Evolutionary conservation across 2,113 vertebrate species (phyloP).

Genomic region (Brienomyrus longianalis): DNA sequence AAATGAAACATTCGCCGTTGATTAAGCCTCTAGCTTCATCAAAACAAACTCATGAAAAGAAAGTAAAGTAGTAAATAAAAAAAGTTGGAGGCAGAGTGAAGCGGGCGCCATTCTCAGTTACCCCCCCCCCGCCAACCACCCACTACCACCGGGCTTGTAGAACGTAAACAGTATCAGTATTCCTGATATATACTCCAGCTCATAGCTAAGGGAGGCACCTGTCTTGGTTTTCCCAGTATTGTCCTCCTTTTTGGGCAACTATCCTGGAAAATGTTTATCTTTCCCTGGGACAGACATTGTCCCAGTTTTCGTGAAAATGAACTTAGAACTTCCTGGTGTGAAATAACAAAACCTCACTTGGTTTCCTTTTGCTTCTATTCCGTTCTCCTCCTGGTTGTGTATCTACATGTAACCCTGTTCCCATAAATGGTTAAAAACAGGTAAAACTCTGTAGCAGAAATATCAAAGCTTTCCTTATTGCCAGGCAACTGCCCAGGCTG

Average conservation of each 20-base stretch:
- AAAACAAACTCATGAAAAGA: conserved; percentile 22
- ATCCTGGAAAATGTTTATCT: too few species aligned
- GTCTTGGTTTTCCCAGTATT: background rate
- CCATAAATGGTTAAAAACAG: background rate
- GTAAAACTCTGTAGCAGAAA: background rate
- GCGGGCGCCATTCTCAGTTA: background rate
- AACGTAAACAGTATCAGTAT: background rate
- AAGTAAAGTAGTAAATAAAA: background rate
- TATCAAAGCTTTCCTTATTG: background rate
- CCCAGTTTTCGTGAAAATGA: background rate
- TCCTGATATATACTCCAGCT: background rate
- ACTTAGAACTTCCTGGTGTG: background rate
- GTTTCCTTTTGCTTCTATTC: too few species aligned
- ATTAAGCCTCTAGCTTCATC: conserved; percentile 18
- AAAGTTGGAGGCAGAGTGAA: background rate
- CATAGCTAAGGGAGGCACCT: background rate
- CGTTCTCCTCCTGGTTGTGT: too few species aligned
- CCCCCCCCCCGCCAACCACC: background rate
- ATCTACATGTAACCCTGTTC: too few species aligned
- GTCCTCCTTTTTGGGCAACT: background rate
- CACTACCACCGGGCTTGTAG: background rate
- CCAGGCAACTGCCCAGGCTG: background rate
- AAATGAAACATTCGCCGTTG: conserved; percentile 27
- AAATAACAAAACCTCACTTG: too few species aligned
- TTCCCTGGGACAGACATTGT: too few species aligned